A percentile compares a stretch with the other conserved stretches of the same genome.
Conservation (phyloP, 1,140 invertebrate species). For the Hyphantria cunea region DNA sequence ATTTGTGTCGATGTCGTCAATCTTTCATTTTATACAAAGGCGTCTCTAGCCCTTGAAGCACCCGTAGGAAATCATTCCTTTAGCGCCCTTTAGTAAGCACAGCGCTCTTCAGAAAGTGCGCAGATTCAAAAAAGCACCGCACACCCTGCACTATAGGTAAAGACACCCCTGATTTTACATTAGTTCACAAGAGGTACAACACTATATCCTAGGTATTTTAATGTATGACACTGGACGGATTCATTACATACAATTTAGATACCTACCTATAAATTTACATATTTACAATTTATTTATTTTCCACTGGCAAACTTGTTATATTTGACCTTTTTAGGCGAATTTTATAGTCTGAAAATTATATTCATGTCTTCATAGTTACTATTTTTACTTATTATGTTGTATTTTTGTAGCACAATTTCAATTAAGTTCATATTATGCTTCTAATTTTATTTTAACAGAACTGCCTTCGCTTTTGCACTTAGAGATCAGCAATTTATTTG, state of each 20-base stretch:
- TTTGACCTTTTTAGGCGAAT: neutral
- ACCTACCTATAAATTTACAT: slow-evolving; percentile 55
- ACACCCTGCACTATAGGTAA: too few species aligned
- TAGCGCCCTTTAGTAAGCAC: too few species aligned
- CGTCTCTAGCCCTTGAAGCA: too few species aligned
- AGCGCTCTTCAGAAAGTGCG: too few species aligned
- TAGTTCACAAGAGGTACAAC: slow-evolving; percentile 25
- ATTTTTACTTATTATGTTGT: slow-evolving; percentile 10
- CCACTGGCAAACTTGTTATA: neutral
- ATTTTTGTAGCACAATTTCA: neutral
- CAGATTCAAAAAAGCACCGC: too few species aligned
- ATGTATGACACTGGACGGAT: slow-evolving; percentile 73
- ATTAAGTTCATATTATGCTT: too few species aligned
- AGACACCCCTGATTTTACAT: too few species aligned
- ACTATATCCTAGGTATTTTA: slow-evolving; percentile 25
- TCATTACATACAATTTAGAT: slow-evolving; percentile 45
- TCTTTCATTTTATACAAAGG: too few species aligned
- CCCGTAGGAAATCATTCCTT: too few species aligned
- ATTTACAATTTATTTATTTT: slow-evolving; percentile 57
- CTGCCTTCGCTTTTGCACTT: neutral
- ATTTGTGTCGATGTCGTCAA: slow-evolving; percentile 58
- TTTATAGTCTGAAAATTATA: neutral
- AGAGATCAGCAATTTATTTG: slow-evolving; percentile 35
- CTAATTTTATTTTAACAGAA: too few species aligned
- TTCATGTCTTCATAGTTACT: neutral